Evolutionary conservation across 1,140 invertebrate genomes (phyloP), one percentile per base, ranked within the genome.

Genomic region (Penaeus indicus): DNA sequence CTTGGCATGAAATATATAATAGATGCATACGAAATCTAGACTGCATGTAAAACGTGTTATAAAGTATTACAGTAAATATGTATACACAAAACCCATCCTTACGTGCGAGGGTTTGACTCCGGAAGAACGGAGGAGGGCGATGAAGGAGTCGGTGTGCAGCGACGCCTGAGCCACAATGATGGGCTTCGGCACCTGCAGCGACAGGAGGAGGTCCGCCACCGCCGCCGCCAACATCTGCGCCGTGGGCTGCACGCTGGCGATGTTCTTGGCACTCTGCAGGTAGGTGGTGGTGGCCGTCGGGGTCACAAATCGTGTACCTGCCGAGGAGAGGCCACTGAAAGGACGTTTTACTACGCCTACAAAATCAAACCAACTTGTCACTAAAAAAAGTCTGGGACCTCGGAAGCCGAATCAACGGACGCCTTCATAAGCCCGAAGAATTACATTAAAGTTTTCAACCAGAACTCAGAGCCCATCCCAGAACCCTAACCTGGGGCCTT

Each of bases 61-160:
- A 42, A 4, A 42, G 54, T 54, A 54, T 54, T 11, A 16, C 5
- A 54, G 10, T 16, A 11, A 54, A 16, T 54, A 10, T 1, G 16
- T 2, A 54, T 16, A 11, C 16, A 16, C 11, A 13, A 7, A 11
- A 32, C 13, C 72, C 25, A 27, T 27, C 22, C 42, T n/a, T 86
- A 86, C 85, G 63, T 86, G 77, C 2, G 32, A 16, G 1, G 85
- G 77, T 3, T 62, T 61, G 21, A 86, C 7, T 3, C 85, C 85
- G 7, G 67, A 38, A 42, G 62, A 32, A 19, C 63, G 85, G 21
- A 86, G 64, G 8, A 81, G 63, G 16, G 32, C 38, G 21, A 86
- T 38, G 62, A 86, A 81, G 22, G 85, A 27, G 38, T 86, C 85
- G 2, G 63, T 86, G 85, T 86, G 85, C 38, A 86, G 64, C 11